Evolutionary conservation across 2,113 vertebrate genomes (phyloP), one percentile per base, ranked within the genome.

Genomic region (Motacilla tschutschensis): DNA sequence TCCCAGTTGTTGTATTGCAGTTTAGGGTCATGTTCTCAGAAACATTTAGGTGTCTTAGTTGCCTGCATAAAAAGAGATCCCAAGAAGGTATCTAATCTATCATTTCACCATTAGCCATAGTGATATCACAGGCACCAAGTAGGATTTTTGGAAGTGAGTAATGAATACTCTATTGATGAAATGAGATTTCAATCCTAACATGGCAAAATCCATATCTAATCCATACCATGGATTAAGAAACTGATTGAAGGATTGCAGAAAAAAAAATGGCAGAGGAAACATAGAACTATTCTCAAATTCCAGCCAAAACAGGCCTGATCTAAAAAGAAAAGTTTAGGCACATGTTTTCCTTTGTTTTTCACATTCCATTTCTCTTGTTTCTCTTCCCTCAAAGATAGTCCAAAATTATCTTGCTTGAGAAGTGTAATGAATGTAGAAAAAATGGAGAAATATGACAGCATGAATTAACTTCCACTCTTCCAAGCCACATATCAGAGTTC

Each of bases 351-450:
- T 87, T 93, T 88, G 29, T n/a, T 89, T 94, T 91, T 82, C 91
- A 95, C 58, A 64, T 95, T 92, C 48, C 14, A 20, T 83, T 85
- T 93, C 8, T 35, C 19, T 31, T 5, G 0, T 77, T 86, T 71
- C 35, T 74, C 26, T 24, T 70, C 9, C 10, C 8, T 6, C 14
- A 53, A 78, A 70, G 70, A 63, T 38, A 82, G 67, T 81, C 58
- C 62, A 66, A 91, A 93, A 72, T 94, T 88, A 79, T 91, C 63
- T 93, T 21, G 17, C 82, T 85, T 93, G 60, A 72, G 58, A 95
- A 95, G 57, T 80, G 15, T 79, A 93, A 91, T 79, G 94, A 88
- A 90, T 92, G 78, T 72, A 91, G 46, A 41, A 80, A 88, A 90
- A 82, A 10, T 83, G 78, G 70, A 87, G 72, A 79, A 66, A 53